Base-by-base conservation (phyloP, 2,888 invertebrate genomes). In the Calliopum simillimum region DNA sequence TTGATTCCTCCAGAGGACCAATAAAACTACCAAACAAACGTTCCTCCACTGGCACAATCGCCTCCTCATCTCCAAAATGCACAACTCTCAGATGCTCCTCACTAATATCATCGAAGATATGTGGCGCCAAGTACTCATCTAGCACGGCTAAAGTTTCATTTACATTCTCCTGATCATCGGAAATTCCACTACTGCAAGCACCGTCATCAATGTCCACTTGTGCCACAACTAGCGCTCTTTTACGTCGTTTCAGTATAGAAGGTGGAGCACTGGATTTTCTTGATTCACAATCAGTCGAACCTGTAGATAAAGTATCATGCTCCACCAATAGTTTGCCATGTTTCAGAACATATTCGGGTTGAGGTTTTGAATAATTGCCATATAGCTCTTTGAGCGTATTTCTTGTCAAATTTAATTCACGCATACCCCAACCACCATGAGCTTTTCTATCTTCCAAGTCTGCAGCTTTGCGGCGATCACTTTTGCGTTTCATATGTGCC, bases 381-480 rank as follows among this genome's bases (percentile, higher is more conserved):
- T 85, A 85, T 0, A 85, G 64, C 47, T 86, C 85, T 21, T 81
- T 81, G 0, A 85, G 70, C 0, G 85, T 86, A 1, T 78, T 80
- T 43, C 78, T 79, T 0, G 85, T 85, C 56, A 85, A 71, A 71
- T 85, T 85, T 4, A 83, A 78, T 72, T 85, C 84, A 0, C 80
- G 79, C 71, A 79, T 71, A 3, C 86, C 85, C 25, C 85, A 85
- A 8, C 81, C 78, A 56, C 77, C 64, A 11, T 78, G 74, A 12
- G 33, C 16, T 3, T 47, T 51, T 8, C 33, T 25, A 4, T 72
- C 58, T n/a, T 78, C 77, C 3, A 63, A 68, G 2, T 80, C 76
- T 1, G 74, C 73, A 5, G 75, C 78, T 14, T 78, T 74, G 2
- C 76, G 76, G 1, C 78, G 71, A 0, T 71, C 76, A 4, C 73